Evolutionary conservation across 1,140 invertebrate species (phyloP).

Genomic region (Elymnias hypermnestra): DNA sequence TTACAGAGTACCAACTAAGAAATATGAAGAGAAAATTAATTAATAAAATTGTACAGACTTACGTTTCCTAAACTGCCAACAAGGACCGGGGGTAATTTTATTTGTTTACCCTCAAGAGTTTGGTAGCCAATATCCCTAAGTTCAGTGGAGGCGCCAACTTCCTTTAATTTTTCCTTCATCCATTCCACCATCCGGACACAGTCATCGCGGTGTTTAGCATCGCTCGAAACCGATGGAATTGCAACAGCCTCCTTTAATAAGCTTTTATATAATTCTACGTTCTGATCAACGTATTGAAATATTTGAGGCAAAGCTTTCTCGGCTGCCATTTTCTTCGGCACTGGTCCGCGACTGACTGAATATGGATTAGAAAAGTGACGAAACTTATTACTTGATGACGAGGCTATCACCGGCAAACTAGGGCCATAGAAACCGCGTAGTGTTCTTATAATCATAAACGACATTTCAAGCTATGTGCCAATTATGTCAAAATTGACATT

Average conservation of each 20-base stretch:
- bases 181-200: constrained; percentile 84
- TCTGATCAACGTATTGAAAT: constrained; percentile 86
- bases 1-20: no score
- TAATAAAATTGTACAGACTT: no score
- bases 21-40: no score
- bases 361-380: constrained; percentile 23
- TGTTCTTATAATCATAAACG: constrained; percentile 21
- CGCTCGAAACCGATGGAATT: constrained; percentile 97
- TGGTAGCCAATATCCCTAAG: constrained; percentile 89
- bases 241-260: constrained; percentile 91
- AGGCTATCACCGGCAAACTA: constrained; percentile 35
- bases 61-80: constrained; percentile 88
- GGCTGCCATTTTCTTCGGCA: constrained; percentile 49
- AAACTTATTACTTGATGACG: constrained; percentile 22
- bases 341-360: constrained; percentile 31
- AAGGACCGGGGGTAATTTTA: constrained; percentile 92
- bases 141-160: constrained; percentile 85
- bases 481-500: constrained; percentile 5
- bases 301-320: constrained; percentile 53
- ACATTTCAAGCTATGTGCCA: constrained; percentile 19
- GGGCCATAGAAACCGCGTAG: constrained; percentile 25
- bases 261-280: constrained; percentile 86
- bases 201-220: constrained; percentile 87
- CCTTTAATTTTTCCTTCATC: constrained; percentile 84
- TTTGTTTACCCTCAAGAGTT: constrained; percentile 82